These are phyloP conservation scores for Aspidiotus destructor DNA, from an alignment of 2,888 invertebrate genomes.

Conservation along the genomic window DNA sequence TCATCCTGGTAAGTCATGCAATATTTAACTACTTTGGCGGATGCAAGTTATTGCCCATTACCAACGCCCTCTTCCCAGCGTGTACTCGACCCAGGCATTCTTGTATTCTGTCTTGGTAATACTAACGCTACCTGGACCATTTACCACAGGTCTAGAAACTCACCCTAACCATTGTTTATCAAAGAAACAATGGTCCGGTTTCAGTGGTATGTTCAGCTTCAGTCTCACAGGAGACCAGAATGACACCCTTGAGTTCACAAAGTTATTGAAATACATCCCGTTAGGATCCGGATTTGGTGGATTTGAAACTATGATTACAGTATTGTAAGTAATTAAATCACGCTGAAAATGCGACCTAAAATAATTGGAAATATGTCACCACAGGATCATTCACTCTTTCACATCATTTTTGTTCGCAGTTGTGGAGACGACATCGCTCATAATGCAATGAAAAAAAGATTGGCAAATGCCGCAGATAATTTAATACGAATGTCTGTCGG, in stretches of 20 bases:
- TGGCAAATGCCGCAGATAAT: constrained; percentile 71
- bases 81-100: no score
- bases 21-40: no score
- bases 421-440: no score
- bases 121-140: no score
- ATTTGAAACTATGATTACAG: constrained; percentile 85
- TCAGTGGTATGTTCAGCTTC: constrained; percentile 87
- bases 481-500: constrained; percentile 83
- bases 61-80: no score
- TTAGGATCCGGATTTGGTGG: constrained; percentile 93
- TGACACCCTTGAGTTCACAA: constrained; percentile 63
- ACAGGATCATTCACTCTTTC: no score
- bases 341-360: background rate
- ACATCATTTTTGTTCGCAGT: no score
- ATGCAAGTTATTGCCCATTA: no score
- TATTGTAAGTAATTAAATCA: constrained; percentile 62
- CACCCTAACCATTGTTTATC: constrained; percentile 79
- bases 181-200: constrained; percentile 69
- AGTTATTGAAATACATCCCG: constrained; percentile 65
- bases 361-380: background rate
- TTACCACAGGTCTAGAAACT: constrained; percentile 55
- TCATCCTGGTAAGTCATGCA: constrained; percentile 62
- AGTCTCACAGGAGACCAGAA: constrained; percentile 67
- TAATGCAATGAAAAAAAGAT: constrained; percentile 55
- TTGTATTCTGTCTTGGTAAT: no score